Evolutionary conservation across 2,888 invertebrate species (phyloP).

Genomic region (Zygothrica quintamaculata): DNA sequence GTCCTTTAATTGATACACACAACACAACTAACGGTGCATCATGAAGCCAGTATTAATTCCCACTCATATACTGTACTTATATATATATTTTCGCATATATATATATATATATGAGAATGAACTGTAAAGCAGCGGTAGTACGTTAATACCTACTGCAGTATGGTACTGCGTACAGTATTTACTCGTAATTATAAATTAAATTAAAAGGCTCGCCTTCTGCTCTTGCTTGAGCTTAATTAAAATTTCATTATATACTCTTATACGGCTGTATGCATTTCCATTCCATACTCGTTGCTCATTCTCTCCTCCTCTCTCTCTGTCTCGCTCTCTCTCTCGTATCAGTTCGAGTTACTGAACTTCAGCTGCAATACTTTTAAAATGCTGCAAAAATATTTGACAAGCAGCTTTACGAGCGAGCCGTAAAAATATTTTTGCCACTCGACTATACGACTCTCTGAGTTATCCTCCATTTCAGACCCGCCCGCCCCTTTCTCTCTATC

Average conservation of each 20-base stretch:
- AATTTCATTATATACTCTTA: constrained; percentile 67
- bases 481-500: background rate
- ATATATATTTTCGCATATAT: too few relatives aligned
- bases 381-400: constrained; percentile 72
- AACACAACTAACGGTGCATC: constrained; percentile 16
- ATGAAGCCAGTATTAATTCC: background rate
- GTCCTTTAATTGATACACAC: constrained; percentile 66
- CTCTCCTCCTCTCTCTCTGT: too few relatives aligned
- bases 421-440: constrained; percentile 64
- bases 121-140: constrained; percentile 19
- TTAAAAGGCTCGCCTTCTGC: constrained; percentile 66
- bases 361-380: constrained; percentile 58
- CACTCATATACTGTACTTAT: too few relatives aligned
- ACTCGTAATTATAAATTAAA: constrained; percentile 71
- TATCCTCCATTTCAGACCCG: background rate
- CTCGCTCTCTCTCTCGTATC: too few relatives aligned
- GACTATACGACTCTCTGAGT: constrained; percentile 1
- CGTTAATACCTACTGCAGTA: constrained; percentile 26
- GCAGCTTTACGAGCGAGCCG: constrained; percentile 69
- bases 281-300: too few relatives aligned
- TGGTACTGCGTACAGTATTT: constrained; percentile 2
- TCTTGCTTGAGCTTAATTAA: constrained; percentile 65
- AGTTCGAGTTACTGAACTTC: background rate
- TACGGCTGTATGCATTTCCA: constrained; percentile 16
- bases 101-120: constrained; percentile 26